Conservation (phyloP, 1,140 invertebrate species). For the Dreissena rostriformis region DNA sequence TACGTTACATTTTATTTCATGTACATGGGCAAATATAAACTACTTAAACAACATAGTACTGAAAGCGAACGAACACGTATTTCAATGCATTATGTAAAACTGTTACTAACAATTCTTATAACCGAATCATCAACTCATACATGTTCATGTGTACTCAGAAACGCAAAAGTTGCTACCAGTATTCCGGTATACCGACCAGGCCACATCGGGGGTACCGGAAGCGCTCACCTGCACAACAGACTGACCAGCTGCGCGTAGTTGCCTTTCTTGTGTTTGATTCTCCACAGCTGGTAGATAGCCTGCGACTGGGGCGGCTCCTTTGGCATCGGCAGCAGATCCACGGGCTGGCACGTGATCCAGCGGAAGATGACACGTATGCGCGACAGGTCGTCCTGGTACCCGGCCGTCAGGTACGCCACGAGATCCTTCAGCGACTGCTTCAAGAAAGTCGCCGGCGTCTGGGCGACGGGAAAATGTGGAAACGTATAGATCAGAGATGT, state of each 20-base stretch:
- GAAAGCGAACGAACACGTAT: too few species aligned
- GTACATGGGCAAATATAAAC: too few species aligned
- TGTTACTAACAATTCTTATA: too few species aligned
- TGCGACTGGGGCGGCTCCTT: conserved; percentile 20
- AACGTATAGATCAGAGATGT: neutral
- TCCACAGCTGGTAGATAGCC: conserved; percentile 54
- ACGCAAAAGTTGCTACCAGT: too few species aligned
- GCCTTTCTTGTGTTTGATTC: conserved; percentile 57
- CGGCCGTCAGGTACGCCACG: conserved; percentile 49
- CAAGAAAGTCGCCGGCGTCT: conserved; percentile 32
- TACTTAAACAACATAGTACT: too few species aligned
- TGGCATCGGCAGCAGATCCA: conserved; percentile 9
- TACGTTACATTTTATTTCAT: too few species aligned
- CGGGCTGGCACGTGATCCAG: conserved; percentile 53
- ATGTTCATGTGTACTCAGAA: too few species aligned
- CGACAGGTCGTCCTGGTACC: conserved; percentile 50
- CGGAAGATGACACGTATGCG: conserved; percentile 57
- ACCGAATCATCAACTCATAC: too few species aligned
- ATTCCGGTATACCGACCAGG: too few species aligned
- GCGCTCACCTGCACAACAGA: conserved; percentile 58
- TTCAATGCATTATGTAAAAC: too few species aligned
- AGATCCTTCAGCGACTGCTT: conserved; percentile 29
- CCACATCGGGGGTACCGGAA: too few species aligned
- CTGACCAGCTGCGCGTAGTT: conserved; percentile 64
- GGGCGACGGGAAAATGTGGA: neutral